phyloP scores from a whole-genome alignment of 2,113 vertebrate genomes.

The Sitta europaea region DNA sequence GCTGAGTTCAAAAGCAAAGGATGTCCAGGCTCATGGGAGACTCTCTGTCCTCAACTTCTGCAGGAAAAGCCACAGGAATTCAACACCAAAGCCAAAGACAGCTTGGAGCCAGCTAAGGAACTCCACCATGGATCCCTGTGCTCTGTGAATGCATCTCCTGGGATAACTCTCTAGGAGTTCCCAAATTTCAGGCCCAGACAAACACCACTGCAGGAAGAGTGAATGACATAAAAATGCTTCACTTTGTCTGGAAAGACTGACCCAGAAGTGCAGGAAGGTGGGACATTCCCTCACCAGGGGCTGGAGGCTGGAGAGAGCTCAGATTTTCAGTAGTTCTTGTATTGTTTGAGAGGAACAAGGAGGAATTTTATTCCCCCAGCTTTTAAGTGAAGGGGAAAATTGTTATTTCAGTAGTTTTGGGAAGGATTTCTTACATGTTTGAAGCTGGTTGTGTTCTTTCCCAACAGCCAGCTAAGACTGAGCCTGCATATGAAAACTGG shows the following conservation, averaged over 20 bases:
- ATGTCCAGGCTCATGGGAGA: not conserved
- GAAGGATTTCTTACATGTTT: not conserved
- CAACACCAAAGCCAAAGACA: not conserved
- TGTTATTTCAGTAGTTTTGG: not conserved
- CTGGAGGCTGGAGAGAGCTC: not conserved
- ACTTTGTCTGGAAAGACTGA: not conserved
- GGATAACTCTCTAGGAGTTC: not conserved
- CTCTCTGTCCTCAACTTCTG: not conserved
- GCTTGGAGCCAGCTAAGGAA: not conserved
- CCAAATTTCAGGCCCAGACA: not conserved
- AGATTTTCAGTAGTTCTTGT: not conserved
- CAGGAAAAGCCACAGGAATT: not conserved
- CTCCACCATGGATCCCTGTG: not conserved
- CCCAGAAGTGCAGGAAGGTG: not conserved
- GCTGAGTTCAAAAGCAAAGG: not conserved
- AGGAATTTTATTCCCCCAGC: not conserved
- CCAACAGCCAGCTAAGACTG: not conserved
- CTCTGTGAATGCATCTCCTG: not conserved
- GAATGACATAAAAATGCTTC: not conserved
- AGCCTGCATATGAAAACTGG: not conserved
- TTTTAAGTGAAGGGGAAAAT: not conserved
- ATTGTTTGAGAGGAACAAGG: not conserved
- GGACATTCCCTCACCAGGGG: not conserved
- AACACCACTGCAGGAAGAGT: not conserved
- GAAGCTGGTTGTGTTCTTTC: not conserved